Base-by-base conservation (phyloP, 2,113 vertebrate species). In the Albula goreensis region DNA sequence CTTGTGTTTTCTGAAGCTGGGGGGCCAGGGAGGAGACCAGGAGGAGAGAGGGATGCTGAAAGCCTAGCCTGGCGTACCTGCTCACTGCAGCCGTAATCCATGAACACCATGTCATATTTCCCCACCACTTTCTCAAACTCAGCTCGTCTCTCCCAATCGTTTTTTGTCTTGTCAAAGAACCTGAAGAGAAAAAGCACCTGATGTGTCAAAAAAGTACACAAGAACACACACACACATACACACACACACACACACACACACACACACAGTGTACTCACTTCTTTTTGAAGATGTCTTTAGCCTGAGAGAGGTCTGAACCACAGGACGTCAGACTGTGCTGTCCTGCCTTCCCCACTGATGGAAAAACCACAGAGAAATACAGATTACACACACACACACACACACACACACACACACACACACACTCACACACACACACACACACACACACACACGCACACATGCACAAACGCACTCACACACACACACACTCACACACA, bases 131-230 rank as follows among this genome's bases (percentile, higher is more conserved):
- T 98, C 90, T 96, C 91, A 91, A 98, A 98, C 81, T 13, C 83
- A 0, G 66, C 89, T 66, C 96, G 92, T 11, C 92, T n/a, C 0
- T 93, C 92, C 97, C 97, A 98, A 63, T 94, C 93, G 10, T 98
- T 98, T 90, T 97, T 97, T 0, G 97, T 98, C 92, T 98, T 98
- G 83, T 98, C 97, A 31, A 95, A 83, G 89, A 98, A 98, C 90
- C 97, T 98, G 90, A 1, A 50, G 11, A 81, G 11, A 25, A 50
- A 50, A 25, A 78, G 50, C 11, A 49, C 31, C 31, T 41, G 31
- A 41, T 41, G 31, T 41, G 0, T 41, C 31, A 41, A 41, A 41
- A 41, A 41, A 41, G 31, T 41, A 41, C 31, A 41, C 31, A 41
- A 41, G 31, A 41, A 41, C 31, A 41, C 31, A 60, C 5, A 22